phyloP scores from a whole-genome alignment of 2,888 invertebrate genomes.

The Macropis europaea region DNA sequence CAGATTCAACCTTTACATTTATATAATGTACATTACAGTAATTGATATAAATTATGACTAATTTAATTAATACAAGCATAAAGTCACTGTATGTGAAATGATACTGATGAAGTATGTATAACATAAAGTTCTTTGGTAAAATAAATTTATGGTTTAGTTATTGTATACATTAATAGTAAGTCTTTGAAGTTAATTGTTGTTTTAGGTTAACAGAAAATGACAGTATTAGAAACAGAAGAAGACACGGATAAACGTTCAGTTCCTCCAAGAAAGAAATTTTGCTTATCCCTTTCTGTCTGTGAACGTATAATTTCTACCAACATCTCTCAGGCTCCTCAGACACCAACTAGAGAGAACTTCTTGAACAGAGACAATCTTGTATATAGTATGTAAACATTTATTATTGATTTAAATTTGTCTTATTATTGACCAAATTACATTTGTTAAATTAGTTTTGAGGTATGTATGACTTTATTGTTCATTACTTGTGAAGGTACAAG shows the following conservation, averaged over 20 bases:
- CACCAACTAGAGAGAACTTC: slow-evolving; percentile 68
- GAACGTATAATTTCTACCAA: slow-evolving; percentile 50
- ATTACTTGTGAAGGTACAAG: slow-evolving; percentile 65
- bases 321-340: slow-evolving; percentile 68
- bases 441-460: background rate
- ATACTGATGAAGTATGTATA: background rate
- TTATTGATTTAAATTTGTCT: background rate
- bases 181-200: slow-evolving; percentile 3
- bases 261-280: slow-evolving; percentile 80
- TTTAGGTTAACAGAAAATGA: slow-evolving; percentile 81
- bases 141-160: background rate
- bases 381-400: slow-evolving; percentile 62
- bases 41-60: background rate
- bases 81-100: background rate
- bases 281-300: slow-evolving; percentile 75
- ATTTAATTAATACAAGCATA: background rate
- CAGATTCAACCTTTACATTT: slow-evolving; percentile 18
- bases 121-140: background rate
- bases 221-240: slow-evolving; percentile 81
- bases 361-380: slow-evolving; percentile 63
- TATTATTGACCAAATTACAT: background rate
- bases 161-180: background rate
- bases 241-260: slow-evolving; percentile 79
- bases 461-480: background rate
- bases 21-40: background rate